A percentile compares a stretch with the other conserved stretches of the same genome.
phyloP scores from a whole-genome alignment of 2,113 vertebrate genomes.

The Casuarius casuarius region DNA sequence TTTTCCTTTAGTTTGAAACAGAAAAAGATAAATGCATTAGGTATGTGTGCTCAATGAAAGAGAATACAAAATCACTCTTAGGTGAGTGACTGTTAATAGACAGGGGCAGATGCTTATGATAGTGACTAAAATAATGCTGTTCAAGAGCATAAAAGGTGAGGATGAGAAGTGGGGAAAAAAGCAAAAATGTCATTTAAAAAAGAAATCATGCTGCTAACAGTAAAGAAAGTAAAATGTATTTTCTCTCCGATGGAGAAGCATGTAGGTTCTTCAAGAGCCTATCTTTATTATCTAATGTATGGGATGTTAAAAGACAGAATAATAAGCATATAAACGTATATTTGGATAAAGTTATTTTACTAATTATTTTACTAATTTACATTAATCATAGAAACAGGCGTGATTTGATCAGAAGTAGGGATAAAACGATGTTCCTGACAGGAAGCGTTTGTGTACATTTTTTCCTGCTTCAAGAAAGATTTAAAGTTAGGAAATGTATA shows the following conservation, averaged over 20 bases:
- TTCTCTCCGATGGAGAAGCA: not conserved
- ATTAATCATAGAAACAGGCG: not conserved
- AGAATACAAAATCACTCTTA: not conserved
- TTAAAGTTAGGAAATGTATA: not conserved
- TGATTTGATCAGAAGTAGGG: not conserved
- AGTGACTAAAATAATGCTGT: not conserved
- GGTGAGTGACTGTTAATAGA: not conserved
- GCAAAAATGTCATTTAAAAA: not conserved
- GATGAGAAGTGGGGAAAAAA: not conserved
- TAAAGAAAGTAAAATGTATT: not conserved
- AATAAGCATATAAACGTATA: not conserved
- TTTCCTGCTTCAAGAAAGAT: not conserved
- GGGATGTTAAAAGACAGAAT: not conserved
- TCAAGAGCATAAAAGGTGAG: not conserved
- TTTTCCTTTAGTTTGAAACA: not conserved
- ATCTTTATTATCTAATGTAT: not conserved
- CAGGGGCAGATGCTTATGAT: not conserved
- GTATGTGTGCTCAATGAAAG: not conserved
- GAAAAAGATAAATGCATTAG: not conserved
- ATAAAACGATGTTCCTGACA: not conserved
- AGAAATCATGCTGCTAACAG: not conserved
- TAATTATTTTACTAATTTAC: not conserved
- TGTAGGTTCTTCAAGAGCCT: not conserved
- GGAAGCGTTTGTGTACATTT: not conserved
- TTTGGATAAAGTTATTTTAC: not conserved